Evolutionary conservation across 1,140 invertebrate genomes (phyloP), one percentile per base, ranked within the genome.

Genomic region (Archivesica marissinica): DNA sequence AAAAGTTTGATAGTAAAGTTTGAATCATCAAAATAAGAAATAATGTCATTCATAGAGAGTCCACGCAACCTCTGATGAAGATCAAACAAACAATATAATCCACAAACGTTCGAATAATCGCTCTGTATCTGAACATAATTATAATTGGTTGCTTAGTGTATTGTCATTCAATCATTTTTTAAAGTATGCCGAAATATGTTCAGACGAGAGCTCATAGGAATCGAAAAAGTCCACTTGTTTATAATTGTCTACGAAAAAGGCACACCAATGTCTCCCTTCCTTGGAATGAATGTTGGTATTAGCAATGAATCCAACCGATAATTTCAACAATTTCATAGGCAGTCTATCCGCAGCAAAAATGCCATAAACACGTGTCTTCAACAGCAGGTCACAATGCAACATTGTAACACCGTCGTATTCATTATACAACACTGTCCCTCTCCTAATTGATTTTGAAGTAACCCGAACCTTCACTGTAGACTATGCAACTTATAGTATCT

Each of bases 181-280:
- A 30, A 85, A 70, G 35, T 44, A 70, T 28, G 0, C n/a, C 0
- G 56, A 68, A n/a, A 44, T 85, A 76, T 28, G 39, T 35, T 38
- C 54, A 3, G 84, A 77, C 17, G 30, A 17, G 28, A 54, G 33
- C 28, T 68, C 84, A 50, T 74, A 80, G 4, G 47, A 56, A 70
- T 86, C 84, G 66, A 86, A 86, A 50, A 33, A 72, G 41, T 86
- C 77, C 17, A 44, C 41, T 44, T 44, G 41, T 7, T 9, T 44
- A 44, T 17, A 44, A 44, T 47, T 47, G 7, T 9, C 17, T 47
- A 47, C 7, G 17, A 9, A 47, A 47, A 47, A 47, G 17, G 41
- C 41, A 47, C 41, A 7, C 7, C 41, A 7, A 9, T 47, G 7
- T 47, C 17, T 47, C 7, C 41, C 17, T 9, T 9, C 17, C 41